Evolutionary conservation across 2,888 invertebrate species (phyloP).

Genomic region (Galerucella nymphaeae): DNA sequence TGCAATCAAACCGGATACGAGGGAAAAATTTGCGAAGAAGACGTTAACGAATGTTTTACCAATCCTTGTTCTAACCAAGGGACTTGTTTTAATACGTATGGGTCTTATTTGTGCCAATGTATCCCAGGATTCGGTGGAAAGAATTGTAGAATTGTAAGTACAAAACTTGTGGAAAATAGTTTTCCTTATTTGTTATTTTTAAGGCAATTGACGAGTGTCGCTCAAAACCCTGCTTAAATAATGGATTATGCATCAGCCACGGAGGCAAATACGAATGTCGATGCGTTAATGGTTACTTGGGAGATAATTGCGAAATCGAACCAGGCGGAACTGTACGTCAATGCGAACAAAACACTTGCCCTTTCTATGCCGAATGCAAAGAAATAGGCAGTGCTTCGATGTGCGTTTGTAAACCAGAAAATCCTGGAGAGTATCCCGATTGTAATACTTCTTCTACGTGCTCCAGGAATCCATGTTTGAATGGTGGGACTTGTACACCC

Average conservation of each 20-base stretch:
- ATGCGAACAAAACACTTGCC: constrained; percentile 70
- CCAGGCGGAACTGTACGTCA: constrained; percentile 64
- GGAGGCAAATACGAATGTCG: constrained; percentile 68
- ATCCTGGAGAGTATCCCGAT: constrained; percentile 66
- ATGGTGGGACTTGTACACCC: constrained; percentile 78
- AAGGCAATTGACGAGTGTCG: constrained; percentile 70
- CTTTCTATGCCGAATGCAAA: constrained; percentile 75
- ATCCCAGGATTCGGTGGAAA: constrained; percentile 82
- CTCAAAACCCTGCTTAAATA: constrained; percentile 72
- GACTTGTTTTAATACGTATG: constrained; percentile 85
- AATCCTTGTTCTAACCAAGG: constrained; percentile 80
- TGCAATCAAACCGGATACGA: constrained; percentile 81
- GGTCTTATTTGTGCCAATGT: constrained; percentile 83
- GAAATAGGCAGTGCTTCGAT: constrained; percentile 62
- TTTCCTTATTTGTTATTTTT: constrained; percentile 18
- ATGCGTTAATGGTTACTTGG: constrained; percentile 69
- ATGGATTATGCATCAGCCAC: constrained; percentile 72
- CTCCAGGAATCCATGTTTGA: constrained; percentile 76
- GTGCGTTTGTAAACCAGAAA: constrained; percentile 77
- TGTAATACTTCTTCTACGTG: constrained; percentile 70
- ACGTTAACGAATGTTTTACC: constrained; percentile 82
- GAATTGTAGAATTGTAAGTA: constrained; percentile 76
- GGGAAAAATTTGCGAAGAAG: constrained; percentile 78
- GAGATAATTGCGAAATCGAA: constrained; percentile 67
- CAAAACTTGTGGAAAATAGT: not conserved